Evolutionary conservation across 2,113 vertebrate genomes (phyloP).

Genomic region (Brienomyrus longianalis): DNA sequence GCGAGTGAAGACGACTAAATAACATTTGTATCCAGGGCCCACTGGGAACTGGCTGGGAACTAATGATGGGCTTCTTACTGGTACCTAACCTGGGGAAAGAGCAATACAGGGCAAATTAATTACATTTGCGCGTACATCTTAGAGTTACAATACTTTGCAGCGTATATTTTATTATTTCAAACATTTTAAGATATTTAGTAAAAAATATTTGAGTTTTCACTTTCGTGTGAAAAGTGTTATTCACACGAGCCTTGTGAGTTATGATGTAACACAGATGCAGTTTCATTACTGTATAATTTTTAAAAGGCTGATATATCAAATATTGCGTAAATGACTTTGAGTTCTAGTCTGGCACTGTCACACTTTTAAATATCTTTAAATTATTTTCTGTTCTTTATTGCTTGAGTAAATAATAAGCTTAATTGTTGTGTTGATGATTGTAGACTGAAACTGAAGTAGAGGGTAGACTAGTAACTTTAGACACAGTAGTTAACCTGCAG

Average conservation of each 20-base stretch:
- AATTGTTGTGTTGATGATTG: background rate
- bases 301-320: background rate
- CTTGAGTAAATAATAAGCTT: background rate
- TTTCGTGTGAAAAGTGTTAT: background rate
- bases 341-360: background rate
- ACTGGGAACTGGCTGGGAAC: background rate
- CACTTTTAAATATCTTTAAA: background rate
- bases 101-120: background rate
- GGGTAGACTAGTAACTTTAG: background rate
- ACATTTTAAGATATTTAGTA: background rate
- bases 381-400: background rate
- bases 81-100: constrained; percentile 7
- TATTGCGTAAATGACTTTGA: background rate
- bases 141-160: background rate
- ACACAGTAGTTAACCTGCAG: background rate
- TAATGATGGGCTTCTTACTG: background rate
- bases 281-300: background rate
- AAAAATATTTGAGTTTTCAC: background rate
- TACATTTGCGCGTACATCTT: background rate
- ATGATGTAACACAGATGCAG: background rate
- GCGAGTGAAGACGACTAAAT: background rate
- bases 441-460: background rate
- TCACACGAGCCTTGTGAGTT: background rate
- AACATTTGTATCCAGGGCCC: constrained; percentile 5
- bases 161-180: background rate